A percentile compares a stretch with the other conserved stretches of the same genome.
Evolutionary conservation across 2,888 invertebrate species (phyloP).

Genomic region (Dasypolia templi): DNA sequence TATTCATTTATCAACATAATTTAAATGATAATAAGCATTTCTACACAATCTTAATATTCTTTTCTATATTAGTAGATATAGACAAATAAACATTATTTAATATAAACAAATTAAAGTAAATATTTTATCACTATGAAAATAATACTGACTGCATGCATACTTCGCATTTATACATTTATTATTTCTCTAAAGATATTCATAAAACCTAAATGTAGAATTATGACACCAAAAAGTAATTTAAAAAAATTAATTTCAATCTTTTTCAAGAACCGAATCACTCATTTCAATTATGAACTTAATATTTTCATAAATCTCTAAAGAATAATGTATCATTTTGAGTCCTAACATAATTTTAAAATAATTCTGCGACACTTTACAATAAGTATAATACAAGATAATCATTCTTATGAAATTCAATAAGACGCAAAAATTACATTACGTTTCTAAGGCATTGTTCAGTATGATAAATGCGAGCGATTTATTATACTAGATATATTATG

Average conservation of each 20-base stretch:
- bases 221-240: conserved; percentile 18
- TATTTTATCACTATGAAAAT: conserved; percentile 67
- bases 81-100: conserved; percentile 46
- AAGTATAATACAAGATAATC: conserved; percentile 39
- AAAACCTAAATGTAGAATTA: conserved; percentile 29
- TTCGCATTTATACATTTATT: conserved; percentile 42
- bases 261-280: conserved; percentile 20
- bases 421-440: conserved; percentile 55
- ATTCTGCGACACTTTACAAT: conserved; percentile 34
- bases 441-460: conserved; percentile 52
- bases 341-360: conserved; percentile 34
- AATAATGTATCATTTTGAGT: conserved; percentile 45
- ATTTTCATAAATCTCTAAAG: conserved; percentile 24
- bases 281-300: conserved; percentile 27
- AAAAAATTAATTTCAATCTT: conserved; percentile 32
- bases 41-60: conserved; percentile 31
- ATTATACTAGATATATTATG: conserved; percentile 57
- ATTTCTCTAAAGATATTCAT: conserved; percentile 29
- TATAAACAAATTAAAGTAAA: conserved; percentile 48
- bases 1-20: conserved; percentile 11
- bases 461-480: conserved; percentile 62
- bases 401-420: conserved; percentile 61
- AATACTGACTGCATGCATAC: conserved; percentile 77
- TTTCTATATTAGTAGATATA: too few relatives aligned
- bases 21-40: conserved; percentile 9